These are phyloP conservation scores for Oikopleura dioica DNA, from an alignment of 23 tunicate genomes.

Conservation along the genomic window DNA sequence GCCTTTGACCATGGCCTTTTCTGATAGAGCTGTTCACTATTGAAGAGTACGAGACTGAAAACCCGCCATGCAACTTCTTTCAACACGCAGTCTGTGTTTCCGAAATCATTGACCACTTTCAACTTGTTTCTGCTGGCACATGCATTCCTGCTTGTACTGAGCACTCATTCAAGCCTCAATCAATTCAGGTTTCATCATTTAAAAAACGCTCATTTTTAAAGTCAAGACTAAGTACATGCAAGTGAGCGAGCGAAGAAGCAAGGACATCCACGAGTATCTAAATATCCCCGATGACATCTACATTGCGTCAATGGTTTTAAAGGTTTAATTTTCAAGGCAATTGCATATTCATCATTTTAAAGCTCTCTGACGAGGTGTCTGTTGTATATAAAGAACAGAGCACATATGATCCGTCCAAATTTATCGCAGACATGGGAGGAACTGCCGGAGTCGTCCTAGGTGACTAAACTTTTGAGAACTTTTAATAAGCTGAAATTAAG, in stretches of 20 bases:
- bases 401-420: not conserved
- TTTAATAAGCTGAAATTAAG: not conserved
- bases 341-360: too few species aligned
- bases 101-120: constrained; percentile 1
- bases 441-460: not conserved
- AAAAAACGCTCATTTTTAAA: not conserved
- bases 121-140: not conserved
- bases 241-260: not conserved
- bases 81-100: constrained; percentile 6
- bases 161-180: constrained; percentile 8
- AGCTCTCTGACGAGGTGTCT: not conserved
- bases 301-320: constrained; percentile 7
- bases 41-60: too few species aligned
- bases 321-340: too few species aligned
- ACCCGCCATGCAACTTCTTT: not conserved
- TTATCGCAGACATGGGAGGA: not conserved
- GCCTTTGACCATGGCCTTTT: not conserved
- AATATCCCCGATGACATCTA: not conserved
- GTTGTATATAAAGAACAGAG: not conserved
- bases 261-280: not conserved
- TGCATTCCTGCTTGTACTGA: constrained; percentile 5
- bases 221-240: not conserved
- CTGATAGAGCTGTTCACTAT: too few species aligned
- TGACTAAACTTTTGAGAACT: not conserved
- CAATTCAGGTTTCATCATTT: constrained; percentile 12